These are phyloP conservation scores for Lochmaea crataegi DNA, from an alignment of 2,888 invertebrate species.

Conservation along the genomic window DNA sequence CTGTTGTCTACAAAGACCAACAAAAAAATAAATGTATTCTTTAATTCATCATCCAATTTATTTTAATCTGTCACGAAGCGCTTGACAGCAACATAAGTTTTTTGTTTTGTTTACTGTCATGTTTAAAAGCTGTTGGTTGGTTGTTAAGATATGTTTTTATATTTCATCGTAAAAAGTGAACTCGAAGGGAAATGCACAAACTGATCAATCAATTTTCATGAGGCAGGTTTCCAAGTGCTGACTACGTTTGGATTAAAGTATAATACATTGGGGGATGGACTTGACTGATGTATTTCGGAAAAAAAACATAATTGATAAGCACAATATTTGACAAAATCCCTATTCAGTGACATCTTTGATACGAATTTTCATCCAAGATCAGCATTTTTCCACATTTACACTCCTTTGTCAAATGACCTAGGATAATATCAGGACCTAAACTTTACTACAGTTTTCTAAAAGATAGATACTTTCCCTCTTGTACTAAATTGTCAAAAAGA, in stretches of 20 bases:
- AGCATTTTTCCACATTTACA: too few species aligned
- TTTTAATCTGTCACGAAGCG: background rate
- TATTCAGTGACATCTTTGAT: background rate
- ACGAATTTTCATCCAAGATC: background rate
- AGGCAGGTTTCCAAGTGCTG: background rate
- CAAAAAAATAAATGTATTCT: background rate
- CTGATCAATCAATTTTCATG: constrained; percentile 2
- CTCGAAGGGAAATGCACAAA: background rate
- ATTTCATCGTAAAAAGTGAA: background rate
- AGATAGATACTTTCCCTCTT: too few species aligned
- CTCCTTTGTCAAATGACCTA: too few species aligned
- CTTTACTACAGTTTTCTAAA: too few species aligned
- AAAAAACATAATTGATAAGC: background rate
- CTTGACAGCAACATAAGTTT: background rate
- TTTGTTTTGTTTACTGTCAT: background rate
- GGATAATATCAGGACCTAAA: too few species aligned
- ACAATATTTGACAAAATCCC: background rate
- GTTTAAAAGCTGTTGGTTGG: background rate
- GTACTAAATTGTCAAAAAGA: too few species aligned
- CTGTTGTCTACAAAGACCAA: background rate
- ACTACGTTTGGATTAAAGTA: background rate
- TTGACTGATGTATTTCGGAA: background rate
- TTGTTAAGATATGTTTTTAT: background rate
- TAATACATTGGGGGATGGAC: background rate
- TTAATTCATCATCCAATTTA: background rate